Evolutionary conservation across 2,113 vertebrate species (phyloP), one percentile per base, ranked within the genome.

Genomic region (Entosphenus tridentatus): DNA sequence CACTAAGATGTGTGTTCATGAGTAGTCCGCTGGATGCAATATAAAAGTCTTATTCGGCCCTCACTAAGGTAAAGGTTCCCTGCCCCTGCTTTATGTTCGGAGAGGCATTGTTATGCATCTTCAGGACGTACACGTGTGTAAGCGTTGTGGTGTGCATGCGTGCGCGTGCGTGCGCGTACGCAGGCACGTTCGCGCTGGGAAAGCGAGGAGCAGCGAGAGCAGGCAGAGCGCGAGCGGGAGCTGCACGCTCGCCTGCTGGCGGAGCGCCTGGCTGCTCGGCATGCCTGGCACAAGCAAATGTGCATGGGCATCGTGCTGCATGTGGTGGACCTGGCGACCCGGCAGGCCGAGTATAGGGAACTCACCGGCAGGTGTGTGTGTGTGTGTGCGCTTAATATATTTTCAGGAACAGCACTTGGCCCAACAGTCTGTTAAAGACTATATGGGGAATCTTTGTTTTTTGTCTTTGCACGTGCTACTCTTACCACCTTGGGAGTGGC

Each of bases 301-400:
- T 96, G 90, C 74, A 76, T 74, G 73, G 83, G 80, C 71, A 76
- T 95, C 71, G 67, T 88, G 71, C 71, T 79, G 67, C 85, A 96
- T 69, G 85, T 95, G 1, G 72, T 88, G 72, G 89, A 96, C 77
- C 76, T 96, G 70, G 81, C 81, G 7, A 85, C 84, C 59, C 90
- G 85, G 77, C 72, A 78, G 16, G 86, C 78, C 78, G 86, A 96
- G 72, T 92, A 88, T 76, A 80, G 79, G 56, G 73, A 81, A 10
- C 70, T 87, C 73, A 88, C 82, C 13, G 81, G 77, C 67, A 88
- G 86, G 93, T 97, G 82, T 71, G 84, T 84, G 56, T 2, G 16
- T 18, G 11, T n/a, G 11, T n/a, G 10, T 12, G 18, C 21, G 18
- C 21, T n/a, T 18, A 3, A 57, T 57, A 11, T 12, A 16, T 16